Evolutionary conservation across 2,113 vertebrate species (phyloP).

Genomic region (Hydropotes inermis): DNA sequence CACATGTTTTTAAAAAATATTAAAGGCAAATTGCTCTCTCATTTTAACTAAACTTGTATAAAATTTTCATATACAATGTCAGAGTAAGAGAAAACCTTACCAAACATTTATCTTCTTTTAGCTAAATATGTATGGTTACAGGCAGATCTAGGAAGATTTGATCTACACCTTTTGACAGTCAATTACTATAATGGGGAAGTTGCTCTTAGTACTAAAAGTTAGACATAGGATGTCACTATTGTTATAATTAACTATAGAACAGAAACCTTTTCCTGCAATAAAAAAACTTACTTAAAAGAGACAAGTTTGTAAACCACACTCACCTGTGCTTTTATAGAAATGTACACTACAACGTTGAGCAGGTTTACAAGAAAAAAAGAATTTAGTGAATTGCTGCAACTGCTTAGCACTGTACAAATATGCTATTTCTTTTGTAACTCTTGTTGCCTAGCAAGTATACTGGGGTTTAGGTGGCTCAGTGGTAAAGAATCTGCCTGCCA

Average conservation of each 20-base stretch:
- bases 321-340: constrained; percentile 34
- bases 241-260: not conserved
- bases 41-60: not conserved
- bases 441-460: not conserved
- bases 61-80: constrained; percentile 20
- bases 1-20: not conserved
- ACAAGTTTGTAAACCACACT: constrained; percentile 43
- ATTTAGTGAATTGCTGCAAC: not conserved
- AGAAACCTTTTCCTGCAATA: not conserved
- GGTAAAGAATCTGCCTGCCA: not conserved
- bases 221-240: constrained; percentile 37
- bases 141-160: not conserved
- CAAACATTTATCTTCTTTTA: not conserved
- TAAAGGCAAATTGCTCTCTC: constrained; percentile 13
- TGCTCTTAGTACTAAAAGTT: constrained; percentile 56
- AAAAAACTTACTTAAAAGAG: not conserved
- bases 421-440: not conserved
- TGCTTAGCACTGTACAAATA: not conserved
- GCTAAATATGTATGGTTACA: not conserved
- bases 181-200: constrained; percentile 45
- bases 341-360: not conserved
- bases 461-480: not conserved
- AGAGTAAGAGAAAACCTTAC: not conserved
- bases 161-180: constrained; percentile 40
- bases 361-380: constrained; percentile 50